Base-by-base conservation (phyloP, 2,888 invertebrate species). In the Helleia helle region DNA sequence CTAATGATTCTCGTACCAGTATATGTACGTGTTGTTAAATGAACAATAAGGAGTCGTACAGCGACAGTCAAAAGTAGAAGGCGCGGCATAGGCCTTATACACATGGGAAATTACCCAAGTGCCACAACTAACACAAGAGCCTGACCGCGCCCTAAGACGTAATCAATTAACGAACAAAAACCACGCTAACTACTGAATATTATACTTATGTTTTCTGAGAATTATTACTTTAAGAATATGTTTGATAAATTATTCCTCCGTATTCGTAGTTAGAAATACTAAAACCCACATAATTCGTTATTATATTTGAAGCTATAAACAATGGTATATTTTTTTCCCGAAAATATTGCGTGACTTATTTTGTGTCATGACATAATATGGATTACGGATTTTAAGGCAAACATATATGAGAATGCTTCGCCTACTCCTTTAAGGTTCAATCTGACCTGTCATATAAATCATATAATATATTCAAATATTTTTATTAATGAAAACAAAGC, bases 71-170 rank as follows among this genome's bases (percentile, higher is more conserved):
- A 53, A 58, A 55, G 59, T 55, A 57, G 64, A 70, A 75, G 75
- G 74, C 59, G 71, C 64, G 71, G 67, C 62, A 54, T 70, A 74
- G 67, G 69, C 68, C 50, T 55, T 56, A 62, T 59, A 49, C 77
- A 65, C 75, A 57, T 60, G 81, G 81, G 81, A 83, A 83, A 81
- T 83, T 70, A 76, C 55, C 58, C 48, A 70, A 81, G 71, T 77
- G 73, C 61, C 59, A 58, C 48, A 48, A 54, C 48, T 46, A 50
- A 51, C 30, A 50, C 47, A 64, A 65, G 66, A 66, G 64, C 64
- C 52, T 58, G 52, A 51, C 69, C 54, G 52, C 75, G 55, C 76
- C 75, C 75, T 75, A 81, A 81, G 81, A 80, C 71, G 54, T 68
- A 72, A 77, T 79, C 75, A 75, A 76, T 79, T 73, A 72, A 71